Evolutionary conservation across 2,888 invertebrate species (phyloP), one percentile per base, ranked within the genome.

Genomic region (Cataglyphis altisquamis): DNA sequence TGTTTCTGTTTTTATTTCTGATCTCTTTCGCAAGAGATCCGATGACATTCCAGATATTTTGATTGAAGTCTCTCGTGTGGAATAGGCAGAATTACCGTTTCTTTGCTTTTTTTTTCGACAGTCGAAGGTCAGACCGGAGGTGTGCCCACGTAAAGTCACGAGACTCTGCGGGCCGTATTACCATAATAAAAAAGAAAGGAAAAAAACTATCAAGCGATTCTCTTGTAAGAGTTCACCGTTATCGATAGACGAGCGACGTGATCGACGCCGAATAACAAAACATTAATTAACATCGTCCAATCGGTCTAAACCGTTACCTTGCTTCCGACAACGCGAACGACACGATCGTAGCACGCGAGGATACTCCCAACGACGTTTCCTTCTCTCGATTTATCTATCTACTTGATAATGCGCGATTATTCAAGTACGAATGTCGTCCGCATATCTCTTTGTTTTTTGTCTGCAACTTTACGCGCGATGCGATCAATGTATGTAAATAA

Each of bases 211-310:
- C 48, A n/a, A 52, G 1, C n/a, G 48, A 52, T 52, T 52, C 45
- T 48, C 32, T 80, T 60, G 36, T 70, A 80, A 70, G 48, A 60
- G 72, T 70, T 62, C 78, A 80, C 78, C 78, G 78, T 80, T 80
- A 80, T 18, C n/a, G 45, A 60, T 60, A 5, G 21, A 36, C 39
- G 15, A 12, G 63, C 36, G 5, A 12, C 66, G 36, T 63, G 66
- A 67, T 67, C 55, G 67, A 66, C 29, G 39, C 29, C 77, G 78
- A 80, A 36, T 70, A 70, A 78, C 72, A 80, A 80, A 72, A 80
- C 45, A n/a, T 80, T 72, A 80, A 80, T 80, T 72, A 70, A 60
- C 60, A 78, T 60, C 78, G 29, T 32, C 29, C 68, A 32, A 18
- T 21, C 78, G 45, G 60, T 0, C 25, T 21, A 32, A 45, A 70